These are phyloP conservation scores for Tursiops truncatus DNA, from an alignment of 2,113 vertebrate species.

Conservation along the genomic window DNA sequence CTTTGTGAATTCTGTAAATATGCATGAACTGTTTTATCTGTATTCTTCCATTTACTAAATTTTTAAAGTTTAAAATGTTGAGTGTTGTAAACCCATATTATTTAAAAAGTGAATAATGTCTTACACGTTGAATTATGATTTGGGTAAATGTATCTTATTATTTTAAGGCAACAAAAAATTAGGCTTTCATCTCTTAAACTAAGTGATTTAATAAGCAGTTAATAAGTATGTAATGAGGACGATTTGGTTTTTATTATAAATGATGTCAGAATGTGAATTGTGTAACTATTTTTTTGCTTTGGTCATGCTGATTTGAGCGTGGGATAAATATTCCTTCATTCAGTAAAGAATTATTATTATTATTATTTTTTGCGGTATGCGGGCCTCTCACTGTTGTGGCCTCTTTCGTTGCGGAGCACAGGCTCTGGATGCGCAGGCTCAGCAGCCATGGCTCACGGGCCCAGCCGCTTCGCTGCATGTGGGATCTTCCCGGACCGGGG, in stretches of 20 bases:
- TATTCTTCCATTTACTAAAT: neutral
- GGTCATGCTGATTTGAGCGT: neutral
- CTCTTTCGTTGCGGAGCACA: no score
- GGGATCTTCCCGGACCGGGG: no score
- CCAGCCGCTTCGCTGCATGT: no score
- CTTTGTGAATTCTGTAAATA: neutral
- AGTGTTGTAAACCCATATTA: neutral
- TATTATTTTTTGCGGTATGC: no score
- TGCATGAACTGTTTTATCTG: neutral
- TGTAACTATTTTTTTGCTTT: constrained; percentile 44
- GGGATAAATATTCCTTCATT: neutral
- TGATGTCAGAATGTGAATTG: constrained; percentile 30
- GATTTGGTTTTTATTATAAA: constrained; percentile 65
- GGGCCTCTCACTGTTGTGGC: no score
- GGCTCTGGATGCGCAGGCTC: no score
- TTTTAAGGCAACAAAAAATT: constrained; percentile 71
- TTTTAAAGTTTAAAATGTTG: neutral
- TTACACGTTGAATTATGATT: constrained; percentile 66
- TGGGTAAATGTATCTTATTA: constrained; percentile 50
- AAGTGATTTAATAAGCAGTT: constrained; percentile 68
- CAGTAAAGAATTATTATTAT: neutral
- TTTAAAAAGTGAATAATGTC: neutral
- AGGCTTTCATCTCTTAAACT: constrained; percentile 65
- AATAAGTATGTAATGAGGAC: constrained; percentile 58
- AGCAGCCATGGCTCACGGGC: no score